These are phyloP conservation scores for Andinoacara biseriatus DNA, from an alignment of 2,113 vertebrate species.

Conservation along the genomic window DNA sequence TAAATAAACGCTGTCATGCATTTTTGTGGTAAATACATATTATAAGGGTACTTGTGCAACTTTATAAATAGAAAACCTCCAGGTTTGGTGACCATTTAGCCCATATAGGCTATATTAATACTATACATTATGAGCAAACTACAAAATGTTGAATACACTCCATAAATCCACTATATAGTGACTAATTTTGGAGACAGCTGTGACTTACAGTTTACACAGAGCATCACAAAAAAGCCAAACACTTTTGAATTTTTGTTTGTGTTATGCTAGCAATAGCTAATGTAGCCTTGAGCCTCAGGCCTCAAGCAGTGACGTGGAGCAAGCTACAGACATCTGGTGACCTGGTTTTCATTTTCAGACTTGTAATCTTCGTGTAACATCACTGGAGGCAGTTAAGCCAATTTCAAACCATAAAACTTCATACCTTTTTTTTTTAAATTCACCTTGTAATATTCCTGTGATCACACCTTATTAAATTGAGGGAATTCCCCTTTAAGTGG, in stretches of 20 bases:
- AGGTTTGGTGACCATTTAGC: no score
- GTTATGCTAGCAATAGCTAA: background rate
- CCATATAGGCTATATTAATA: background rate
- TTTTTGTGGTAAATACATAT: background rate
- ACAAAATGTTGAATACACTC: background rate
- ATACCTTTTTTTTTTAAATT: background rate
- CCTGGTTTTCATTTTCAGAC: slow-evolving; percentile 15
- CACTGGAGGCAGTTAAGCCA: background rate
- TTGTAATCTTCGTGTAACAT: background rate
- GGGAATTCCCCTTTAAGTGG: slow-evolving; percentile 1
- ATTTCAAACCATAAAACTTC: slow-evolving; percentile 11
- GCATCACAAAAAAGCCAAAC: background rate
- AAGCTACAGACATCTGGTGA: background rate
- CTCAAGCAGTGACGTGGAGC: background rate
- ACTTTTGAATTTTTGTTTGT: background rate
- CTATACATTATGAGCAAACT: no score
- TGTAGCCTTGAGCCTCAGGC: background rate
- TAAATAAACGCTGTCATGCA: background rate
- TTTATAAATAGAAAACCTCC: background rate
- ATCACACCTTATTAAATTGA: slow-evolving; percentile 22
- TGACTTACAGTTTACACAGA: background rate
- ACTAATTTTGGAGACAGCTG: background rate
- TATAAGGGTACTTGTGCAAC: background rate
- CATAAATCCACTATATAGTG: background rate
- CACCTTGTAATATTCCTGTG: background rate